Base-by-base conservation (phyloP, 1,140 invertebrate species). In the Callitettix versicolor region DNA sequence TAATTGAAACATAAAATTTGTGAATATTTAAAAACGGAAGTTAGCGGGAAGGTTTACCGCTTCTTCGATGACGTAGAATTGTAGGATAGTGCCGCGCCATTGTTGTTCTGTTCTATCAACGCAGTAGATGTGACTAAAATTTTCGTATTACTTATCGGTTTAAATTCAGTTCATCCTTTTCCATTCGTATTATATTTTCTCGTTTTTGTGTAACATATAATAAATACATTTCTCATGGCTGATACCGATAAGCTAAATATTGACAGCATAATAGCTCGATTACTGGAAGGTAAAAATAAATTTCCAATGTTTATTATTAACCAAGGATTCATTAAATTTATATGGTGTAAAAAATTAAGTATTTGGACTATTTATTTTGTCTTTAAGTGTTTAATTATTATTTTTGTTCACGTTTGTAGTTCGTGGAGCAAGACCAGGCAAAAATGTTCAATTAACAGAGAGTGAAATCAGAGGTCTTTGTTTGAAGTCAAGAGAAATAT, bases 371-470 rank as follows among this genome's bases (percentile, higher is more conserved):
- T 17, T 30, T 15, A n/a, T 57, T 51, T 20, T 18, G 15, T 51
- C 38, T 47, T 42, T 44, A 6, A 21, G 40, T 26, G 24, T 24
- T 48, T 48, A 48, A 41, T 22, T 12, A 18, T 58, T 7, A 24
- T 26, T 42, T 41, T 33, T 20, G 9, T 44, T 54, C 34, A 54
- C 22, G 15, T 21, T 57, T 60, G 12, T 53, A 83, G 81, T 84
- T 20, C 71, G 81, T 52, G 81, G 81, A 53, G 79, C 77, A 51
- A 74, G 83, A 53, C 83, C 84, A 15, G 83, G 83, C 20, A 86
- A 86, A 65, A 83, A 80, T 68, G 83, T 86, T 47, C 82, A 85
- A 66, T 71, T 86, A 61, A 79, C 82, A 47, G 83, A 86, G 69
- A 76, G 76, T 57, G 83, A 86, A 68, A 82, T 84, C 42, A 69